phyloP scores from a whole-genome alignment of 2,797 vertebrate genomes.

The Toxotes lorentzi region DNA sequence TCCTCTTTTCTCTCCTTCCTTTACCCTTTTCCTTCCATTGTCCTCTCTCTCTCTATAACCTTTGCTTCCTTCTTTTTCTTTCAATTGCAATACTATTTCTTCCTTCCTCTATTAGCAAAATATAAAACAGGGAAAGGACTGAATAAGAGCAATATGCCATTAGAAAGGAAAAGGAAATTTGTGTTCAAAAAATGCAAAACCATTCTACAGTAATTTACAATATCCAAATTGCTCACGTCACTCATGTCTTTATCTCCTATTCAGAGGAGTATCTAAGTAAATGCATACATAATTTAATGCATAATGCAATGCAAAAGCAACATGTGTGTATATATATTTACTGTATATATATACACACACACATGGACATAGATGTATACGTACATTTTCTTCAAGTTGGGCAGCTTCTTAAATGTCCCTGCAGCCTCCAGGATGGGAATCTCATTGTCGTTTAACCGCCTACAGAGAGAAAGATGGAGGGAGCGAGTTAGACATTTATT shows the following conservation, averaged over 20 bases:
- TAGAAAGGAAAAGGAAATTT: neutral
- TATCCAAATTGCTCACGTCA: neutral
- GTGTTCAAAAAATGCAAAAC: neutral
- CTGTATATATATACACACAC: too few species aligned
- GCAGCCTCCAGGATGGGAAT: constrained; percentile 91
- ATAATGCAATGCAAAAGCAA: constrained; percentile 7
- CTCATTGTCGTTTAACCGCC: constrained; percentile 97
- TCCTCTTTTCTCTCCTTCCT: neutral
- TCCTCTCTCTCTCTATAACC: neutral
- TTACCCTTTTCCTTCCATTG: neutral
- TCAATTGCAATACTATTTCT: neutral
- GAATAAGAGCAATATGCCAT: constrained; percentile 1
- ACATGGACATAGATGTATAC: constrained; percentile 57
- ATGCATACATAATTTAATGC: neutral
- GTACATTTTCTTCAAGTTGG: constrained; percentile 95
- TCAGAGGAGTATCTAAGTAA: neutral
- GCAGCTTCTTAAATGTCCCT: constrained; percentile 94
- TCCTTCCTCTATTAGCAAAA: neutral
- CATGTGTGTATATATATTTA: too few species aligned
- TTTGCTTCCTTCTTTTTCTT: neutral
- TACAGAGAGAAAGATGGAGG: constrained; percentile 75
- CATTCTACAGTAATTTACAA: neutral
- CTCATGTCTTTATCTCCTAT: neutral
- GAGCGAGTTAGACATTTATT: constrained; percentile 40
- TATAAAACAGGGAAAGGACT: neutral